phyloP scores from a whole-genome alignment of 2,888 invertebrate species.

The Allygus modestus region DNA sequence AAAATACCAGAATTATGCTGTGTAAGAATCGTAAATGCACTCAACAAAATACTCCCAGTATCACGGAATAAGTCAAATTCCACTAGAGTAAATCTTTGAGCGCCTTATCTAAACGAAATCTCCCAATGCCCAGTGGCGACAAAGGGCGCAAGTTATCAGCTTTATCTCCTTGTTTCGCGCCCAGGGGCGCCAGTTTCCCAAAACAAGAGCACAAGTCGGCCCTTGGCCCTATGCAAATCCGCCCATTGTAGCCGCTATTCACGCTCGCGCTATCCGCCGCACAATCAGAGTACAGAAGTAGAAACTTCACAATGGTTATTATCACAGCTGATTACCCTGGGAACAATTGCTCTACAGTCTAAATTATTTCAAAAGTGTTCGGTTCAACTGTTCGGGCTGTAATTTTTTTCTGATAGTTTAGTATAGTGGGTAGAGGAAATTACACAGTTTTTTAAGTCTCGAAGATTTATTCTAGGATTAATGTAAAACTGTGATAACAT shows the following conservation, averaged over 20 bases:
- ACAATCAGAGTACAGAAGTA: slow-evolving; percentile 26
- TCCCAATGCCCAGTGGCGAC: slow-evolving; percentile 22
- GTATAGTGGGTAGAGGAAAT: too few species aligned
- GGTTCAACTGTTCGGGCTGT: neutral
- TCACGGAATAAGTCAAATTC: neutral
- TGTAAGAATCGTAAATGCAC: too few species aligned
- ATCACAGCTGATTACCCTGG: slow-evolving; percentile 18
- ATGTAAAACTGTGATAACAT: too few species aligned
- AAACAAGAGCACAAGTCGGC: neutral
- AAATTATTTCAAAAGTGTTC: neutral
- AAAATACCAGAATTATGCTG: too few species aligned
- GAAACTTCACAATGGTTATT: slow-evolving; percentile 22
- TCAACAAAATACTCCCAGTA: neutral
- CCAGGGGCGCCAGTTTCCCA: slow-evolving; percentile 23
- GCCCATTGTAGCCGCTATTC: slow-evolving; percentile 10
- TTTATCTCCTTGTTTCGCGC: slow-evolving; percentile 9
- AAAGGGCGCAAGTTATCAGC: slow-evolving; percentile 24
- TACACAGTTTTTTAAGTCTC: too few species aligned
- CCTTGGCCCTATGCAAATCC: slow-evolving; percentile 31
- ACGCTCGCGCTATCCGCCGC: neutral
- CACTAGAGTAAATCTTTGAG: slow-evolving; percentile 13
- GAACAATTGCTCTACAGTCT: neutral
- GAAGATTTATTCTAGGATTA: too few species aligned
- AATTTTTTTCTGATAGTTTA: too few species aligned
- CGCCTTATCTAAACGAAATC: slow-evolving; percentile 37